Conservation (phyloP, 2,888 invertebrate species). For the Apotomis betuletana region DNA sequence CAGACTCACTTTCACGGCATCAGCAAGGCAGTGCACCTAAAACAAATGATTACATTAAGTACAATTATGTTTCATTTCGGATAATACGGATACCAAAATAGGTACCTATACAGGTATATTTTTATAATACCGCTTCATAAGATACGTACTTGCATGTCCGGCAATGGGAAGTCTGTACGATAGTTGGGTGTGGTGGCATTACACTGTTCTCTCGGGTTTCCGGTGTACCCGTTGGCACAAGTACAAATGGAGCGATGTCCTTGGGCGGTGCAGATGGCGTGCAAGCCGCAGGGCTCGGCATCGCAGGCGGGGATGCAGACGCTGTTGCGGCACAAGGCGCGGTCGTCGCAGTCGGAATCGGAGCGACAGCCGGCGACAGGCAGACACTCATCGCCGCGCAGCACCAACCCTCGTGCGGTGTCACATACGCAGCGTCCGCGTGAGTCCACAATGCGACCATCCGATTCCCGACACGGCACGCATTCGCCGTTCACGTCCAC, state of each 20-base stretch:
- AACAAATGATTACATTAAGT: slow-evolving; percentile 19
- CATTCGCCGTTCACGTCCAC: slow-evolving; percentile 91
- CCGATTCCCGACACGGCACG: slow-evolving; percentile 87
- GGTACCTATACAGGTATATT: not conserved
- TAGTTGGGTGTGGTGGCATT: slow-evolving; percentile 80
- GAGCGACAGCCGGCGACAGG: slow-evolving; percentile 89
- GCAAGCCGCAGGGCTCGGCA: slow-evolving; percentile 88
- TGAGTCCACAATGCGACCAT: slow-evolving; percentile 89
- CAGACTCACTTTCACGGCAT: slow-evolving; percentile 94
- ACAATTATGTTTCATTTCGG: not conserved
- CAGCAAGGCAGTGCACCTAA: slow-evolving; percentile 93
- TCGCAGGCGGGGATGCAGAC: slow-evolving; percentile 92
- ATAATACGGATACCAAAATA: not conserved
- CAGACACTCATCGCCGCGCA: slow-evolving; percentile 90
- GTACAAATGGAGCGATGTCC: slow-evolving; percentile 90
- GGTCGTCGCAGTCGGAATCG: slow-evolving; percentile 90
- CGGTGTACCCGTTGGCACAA: slow-evolving; percentile 89
- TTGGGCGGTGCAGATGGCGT: slow-evolving; percentile 90
- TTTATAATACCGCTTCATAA: not conserved
- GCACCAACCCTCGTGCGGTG: slow-evolving; percentile 89
- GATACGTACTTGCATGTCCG: slow-evolving; percentile 86
- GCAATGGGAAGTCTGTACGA: slow-evolving; percentile 92
- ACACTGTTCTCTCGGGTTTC: slow-evolving; percentile 90
- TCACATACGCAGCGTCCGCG: slow-evolving; percentile 93
- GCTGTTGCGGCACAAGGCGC: slow-evolving; percentile 89